These are phyloP conservation scores for Hydra vulgaris DNA, from an alignment of 30 jellyfish, hydroid and myxozoan genomes.

Conservation along the genomic window DNA sequence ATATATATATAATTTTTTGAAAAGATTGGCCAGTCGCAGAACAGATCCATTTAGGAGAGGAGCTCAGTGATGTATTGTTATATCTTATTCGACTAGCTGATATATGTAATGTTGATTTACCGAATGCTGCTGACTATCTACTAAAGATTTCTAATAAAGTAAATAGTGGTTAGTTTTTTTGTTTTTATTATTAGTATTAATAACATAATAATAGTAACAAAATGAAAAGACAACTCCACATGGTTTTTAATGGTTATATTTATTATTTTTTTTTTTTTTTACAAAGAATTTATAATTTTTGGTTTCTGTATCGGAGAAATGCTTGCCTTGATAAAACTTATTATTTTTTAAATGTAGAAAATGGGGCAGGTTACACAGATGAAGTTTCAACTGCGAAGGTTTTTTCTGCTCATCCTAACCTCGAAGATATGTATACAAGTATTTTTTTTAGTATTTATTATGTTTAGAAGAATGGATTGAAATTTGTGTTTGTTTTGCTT, in stretches of 20 bases:
- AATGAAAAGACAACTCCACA: no score
- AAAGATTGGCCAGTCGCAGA: conserved; percentile 77
- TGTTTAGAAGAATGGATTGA: not conserved
- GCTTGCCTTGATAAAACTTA: not conserved
- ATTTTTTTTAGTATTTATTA: no score
- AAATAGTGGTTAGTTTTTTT: not conserved
- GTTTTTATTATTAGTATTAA: no score
- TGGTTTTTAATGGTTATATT: no score
- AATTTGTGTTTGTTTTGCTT: not conserved
- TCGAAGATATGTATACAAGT: not conserved
- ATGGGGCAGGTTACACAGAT: not conserved
- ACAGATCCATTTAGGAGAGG: conserved; percentile 56
- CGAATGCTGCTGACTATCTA: conserved; percentile 5
- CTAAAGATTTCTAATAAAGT: not conserved
- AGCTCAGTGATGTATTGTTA: conserved; percentile 81
- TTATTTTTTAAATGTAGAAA: not conserved
- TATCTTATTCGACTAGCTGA: conserved; percentile 78
- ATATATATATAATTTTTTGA: not conserved
- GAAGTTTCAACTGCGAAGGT: not conserved
- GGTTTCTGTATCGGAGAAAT: no score
- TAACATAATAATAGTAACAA: no score
- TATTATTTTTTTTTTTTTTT: no score
- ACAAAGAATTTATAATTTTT: no score
- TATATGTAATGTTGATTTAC: conserved; percentile 58
- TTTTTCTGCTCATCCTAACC: not conserved